Percentiles rank a stretch among this genome's conserved stretches.
These are phyloP conservation scores for Oncorhynchus mykiss DNA, from an alignment of 2,113 vertebrate genomes.

Conservation along the genomic window DNA sequence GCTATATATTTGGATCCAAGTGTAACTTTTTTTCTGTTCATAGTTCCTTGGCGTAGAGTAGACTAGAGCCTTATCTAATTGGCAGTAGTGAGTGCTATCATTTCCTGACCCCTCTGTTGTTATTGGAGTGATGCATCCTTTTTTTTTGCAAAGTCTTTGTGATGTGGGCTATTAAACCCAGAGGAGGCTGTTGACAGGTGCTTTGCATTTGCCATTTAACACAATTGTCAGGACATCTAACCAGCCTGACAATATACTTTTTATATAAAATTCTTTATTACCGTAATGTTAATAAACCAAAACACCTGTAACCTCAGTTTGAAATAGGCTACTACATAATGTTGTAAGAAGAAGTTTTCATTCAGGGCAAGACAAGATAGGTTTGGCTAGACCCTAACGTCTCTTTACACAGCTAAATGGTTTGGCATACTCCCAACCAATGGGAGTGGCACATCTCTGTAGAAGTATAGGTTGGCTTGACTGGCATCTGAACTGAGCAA, in stretches of 20 bases:
- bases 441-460: neutral
- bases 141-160: neutral
- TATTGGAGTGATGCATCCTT: neutral
- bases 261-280: neutral
- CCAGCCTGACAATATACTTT: neutral
- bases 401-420: neutral
- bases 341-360: too few relatives aligned
- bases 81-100: neutral
- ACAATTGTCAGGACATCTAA: neutral
- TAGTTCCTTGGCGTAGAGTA: neutral
- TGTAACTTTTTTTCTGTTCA: too few relatives aligned
- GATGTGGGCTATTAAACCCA: neutral
- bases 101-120: neutral
- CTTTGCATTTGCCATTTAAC: neutral
- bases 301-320: too few relatives aligned
- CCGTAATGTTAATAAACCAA: too few relatives aligned
- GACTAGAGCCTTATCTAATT: neutral
- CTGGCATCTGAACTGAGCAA: neutral
- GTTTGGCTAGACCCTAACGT: too few relatives aligned
- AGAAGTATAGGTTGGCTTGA: neutral
- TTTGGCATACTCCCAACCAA: too few relatives aligned
- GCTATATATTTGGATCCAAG: too few relatives aligned
- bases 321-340: too few relatives aligned
- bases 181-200: neutral
- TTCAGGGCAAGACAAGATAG: too few relatives aligned